These are phyloP conservation scores for Sinella curviseta DNA, from an alignment of 1,140 invertebrate species.

Conservation along the genomic window DNA sequence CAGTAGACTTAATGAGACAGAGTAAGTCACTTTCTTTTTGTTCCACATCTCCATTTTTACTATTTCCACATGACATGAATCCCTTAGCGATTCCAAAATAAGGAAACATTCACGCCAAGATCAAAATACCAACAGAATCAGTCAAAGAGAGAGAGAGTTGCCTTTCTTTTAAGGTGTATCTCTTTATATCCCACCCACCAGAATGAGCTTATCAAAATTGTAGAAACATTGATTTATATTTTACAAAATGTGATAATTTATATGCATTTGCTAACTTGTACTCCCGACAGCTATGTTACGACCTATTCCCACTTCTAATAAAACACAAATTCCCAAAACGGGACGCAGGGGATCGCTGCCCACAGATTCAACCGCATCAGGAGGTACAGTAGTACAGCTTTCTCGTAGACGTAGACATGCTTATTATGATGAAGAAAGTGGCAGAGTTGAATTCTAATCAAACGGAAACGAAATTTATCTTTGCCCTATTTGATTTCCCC, in stretches of 20 bases:
- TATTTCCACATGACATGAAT: too few relatives aligned
- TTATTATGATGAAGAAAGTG: too few relatives aligned
- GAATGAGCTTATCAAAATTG: not conserved
- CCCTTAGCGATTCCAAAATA: too few relatives aligned
- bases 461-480: too few relatives aligned
- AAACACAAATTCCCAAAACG: conserved; percentile 37
- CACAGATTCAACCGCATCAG: conserved; percentile 30
- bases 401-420: not conserved
- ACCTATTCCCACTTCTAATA: conserved; percentile 11
- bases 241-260: too few relatives aligned
- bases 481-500: not conserved
- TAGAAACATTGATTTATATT: too few relatives aligned
- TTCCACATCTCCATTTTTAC: not conserved
- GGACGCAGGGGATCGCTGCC: conserved; percentile 44
- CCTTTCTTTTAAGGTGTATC: too few relatives aligned
- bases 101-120: not conserved
- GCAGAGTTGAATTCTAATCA: too few relatives aligned
- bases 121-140: too few relatives aligned
- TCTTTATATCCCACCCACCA: too few relatives aligned
- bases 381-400: conserved; percentile 32
- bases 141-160: too few relatives aligned
- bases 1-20: conserved; percentile 43
- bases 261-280: too few relatives aligned
- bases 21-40: conserved; percentile 35
- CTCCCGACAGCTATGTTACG: not conserved